These are phyloP conservation scores for Pachyrhynchus sulphureomaculatus DNA, from an alignment of 1,140 invertebrate species.

Conservation along the genomic window DNA sequence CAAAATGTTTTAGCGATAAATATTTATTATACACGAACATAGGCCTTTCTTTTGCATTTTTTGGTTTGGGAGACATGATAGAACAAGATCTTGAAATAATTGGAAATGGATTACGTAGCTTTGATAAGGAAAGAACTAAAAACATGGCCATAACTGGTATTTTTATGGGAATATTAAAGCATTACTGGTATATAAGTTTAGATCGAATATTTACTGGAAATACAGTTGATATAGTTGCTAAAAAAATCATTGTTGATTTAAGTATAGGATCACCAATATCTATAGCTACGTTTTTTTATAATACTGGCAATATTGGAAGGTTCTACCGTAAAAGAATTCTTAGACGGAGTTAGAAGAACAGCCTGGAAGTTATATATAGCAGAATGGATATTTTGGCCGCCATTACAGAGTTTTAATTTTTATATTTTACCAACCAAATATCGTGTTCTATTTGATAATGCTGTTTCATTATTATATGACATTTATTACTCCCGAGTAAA, in stretches of 20 bases:
- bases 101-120: slow-evolving; percentile 61
- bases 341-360: slow-evolving; percentile 73
- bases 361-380: slow-evolving; percentile 76
- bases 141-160: slow-evolving; percentile 81
- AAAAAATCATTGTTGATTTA: slow-evolving; percentile 89
- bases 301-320: slow-evolving; percentile 74
- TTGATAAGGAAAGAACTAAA: slow-evolving; percentile 66
- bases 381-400: slow-evolving; percentile 83
- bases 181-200: slow-evolving; percentile 79
- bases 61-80: slow-evolving; percentile 75
- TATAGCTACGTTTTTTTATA: slow-evolving; percentile 78
- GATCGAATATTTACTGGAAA: slow-evolving; percentile 71
- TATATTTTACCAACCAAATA: slow-evolving; percentile 81
- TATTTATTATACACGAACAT: slow-evolving; percentile 85
- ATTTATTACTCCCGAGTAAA: slow-evolving; percentile 90
- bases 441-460: slow-evolving; percentile 88
- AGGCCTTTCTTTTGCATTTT: slow-evolving; percentile 75
- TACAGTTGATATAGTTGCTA: slow-evolving; percentile 67
- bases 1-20: slow-evolving; percentile 66
- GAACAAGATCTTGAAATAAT: slow-evolving; percentile 84
- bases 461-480: slow-evolving; percentile 87
- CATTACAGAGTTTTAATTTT: slow-evolving; percentile 85
- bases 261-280: slow-evolving; percentile 83
- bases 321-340: slow-evolving; percentile 62
- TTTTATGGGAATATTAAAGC: slow-evolving; percentile 77